A percentile compares a stretch with the other conserved stretches of the same genome.
Conservation (phyloP, 2,113 vertebrate genomes). For the Gobiocypris rarus region DNA sequence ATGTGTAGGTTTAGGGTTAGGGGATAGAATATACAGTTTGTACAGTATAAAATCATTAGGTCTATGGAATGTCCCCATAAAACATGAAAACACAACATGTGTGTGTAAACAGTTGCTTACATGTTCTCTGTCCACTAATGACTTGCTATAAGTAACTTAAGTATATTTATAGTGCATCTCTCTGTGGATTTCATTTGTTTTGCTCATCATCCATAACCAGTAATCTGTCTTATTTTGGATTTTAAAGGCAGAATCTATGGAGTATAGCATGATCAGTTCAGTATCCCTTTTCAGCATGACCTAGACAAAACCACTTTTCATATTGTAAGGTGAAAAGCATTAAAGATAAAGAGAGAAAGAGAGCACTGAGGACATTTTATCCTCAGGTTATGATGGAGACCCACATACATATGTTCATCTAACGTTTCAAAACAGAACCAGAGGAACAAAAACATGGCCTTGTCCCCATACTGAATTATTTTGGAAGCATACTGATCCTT, state of each 20-base stretch:
- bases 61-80: no score
- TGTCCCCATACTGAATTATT: slow-evolving; percentile 23
- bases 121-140: background rate
- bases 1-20: no score
- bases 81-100: background rate
- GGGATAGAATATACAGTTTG: no score
- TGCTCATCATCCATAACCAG: background rate
- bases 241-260: background rate
- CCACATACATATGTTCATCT: slow-evolving; percentile 46
- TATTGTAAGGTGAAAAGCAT: slow-evolving; percentile 35
- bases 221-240: background rate
- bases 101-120: background rate
- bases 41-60: no score
- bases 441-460: slow-evolving; percentile 44
- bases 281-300: background rate
- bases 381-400: slow-evolving; percentile 33
- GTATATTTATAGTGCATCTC: background rate
- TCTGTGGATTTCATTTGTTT: background rate
- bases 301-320: background rate
- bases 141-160: background rate
- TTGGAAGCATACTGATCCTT: slow-evolving; percentile 33
- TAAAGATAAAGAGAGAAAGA: slow-evolving; percentile 10
- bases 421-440: slow-evolving; percentile 32
- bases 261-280: background rate
- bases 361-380: slow-evolving; percentile 21